phyloP scores from a whole-genome alignment of 1,140 invertebrate species.

The Cephus cinctus region DNA sequence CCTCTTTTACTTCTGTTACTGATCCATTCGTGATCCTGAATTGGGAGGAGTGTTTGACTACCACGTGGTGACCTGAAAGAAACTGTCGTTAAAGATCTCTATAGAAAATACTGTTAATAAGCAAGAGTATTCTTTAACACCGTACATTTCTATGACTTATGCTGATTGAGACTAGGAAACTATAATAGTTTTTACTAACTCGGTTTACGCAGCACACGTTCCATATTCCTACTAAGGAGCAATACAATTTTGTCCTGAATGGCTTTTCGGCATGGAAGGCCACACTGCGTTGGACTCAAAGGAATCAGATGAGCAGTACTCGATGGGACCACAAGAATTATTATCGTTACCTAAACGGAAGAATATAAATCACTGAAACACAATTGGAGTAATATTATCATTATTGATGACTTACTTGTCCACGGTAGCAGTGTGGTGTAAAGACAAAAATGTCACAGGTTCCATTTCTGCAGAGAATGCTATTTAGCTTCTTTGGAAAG shows the following conservation, averaged over 20 bases:
- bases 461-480: constrained; percentile 31
- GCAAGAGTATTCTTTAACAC: constrained; percentile 12
- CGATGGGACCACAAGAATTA: constrained; percentile 32
- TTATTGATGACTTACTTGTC: constrained; percentile 20
- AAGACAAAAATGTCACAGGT: constrained; percentile 35
- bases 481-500: constrained; percentile 35
- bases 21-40: constrained; percentile 19
- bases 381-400: neutral
- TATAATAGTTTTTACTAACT: constrained; percentile 28
- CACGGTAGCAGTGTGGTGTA: constrained; percentile 29
- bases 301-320: constrained; percentile 33
- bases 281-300: constrained; percentile 31
- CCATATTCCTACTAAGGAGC: constrained; percentile 35
- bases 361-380: constrained; percentile 4
- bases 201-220: constrained; percentile 28
- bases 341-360: constrained; percentile 31
- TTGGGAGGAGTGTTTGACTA: constrained; percentile 36
- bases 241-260: constrained; percentile 40
- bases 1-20: constrained; percentile 24
- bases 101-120: constrained; percentile 38
- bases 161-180: constrained; percentile 10
- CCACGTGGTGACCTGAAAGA: constrained; percentile 44
- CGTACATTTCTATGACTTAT: constrained; percentile 20
- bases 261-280: constrained; percentile 37
- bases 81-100: constrained; percentile 47